Conservation (phyloP, 2,888 invertebrate species). For the Chymomyza caudatula region DNA sequence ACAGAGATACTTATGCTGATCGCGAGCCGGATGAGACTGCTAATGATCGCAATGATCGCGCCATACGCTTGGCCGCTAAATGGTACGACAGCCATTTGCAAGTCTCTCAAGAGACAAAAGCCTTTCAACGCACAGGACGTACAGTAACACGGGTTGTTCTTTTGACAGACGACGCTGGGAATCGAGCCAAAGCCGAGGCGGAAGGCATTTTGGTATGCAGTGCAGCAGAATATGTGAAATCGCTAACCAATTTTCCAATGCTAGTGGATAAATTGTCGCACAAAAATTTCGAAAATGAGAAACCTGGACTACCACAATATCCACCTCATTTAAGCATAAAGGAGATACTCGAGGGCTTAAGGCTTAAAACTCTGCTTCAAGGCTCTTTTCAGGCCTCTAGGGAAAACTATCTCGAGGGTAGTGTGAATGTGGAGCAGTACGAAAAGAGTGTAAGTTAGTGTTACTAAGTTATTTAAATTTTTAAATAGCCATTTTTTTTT, state of each 20-base stretch:
- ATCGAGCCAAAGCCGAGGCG: slow-evolving; percentile 84
- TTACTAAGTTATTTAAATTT: not conserved
- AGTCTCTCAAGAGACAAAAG: slow-evolving; percentile 63
- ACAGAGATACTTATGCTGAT: slow-evolving; percentile 92
- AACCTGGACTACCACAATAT: slow-evolving; percentile 84
- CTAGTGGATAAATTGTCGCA: slow-evolving; percentile 90
- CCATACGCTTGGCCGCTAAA: slow-evolving; percentile 87
- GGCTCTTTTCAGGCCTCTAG: slow-evolving; percentile 91
- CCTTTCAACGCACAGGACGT: slow-evolving; percentile 44
- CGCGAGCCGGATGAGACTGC: slow-evolving; percentile 88
- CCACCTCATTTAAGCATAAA: slow-evolving; percentile 90
- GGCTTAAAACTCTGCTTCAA: slow-evolving; percentile 85
- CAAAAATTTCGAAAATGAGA: slow-evolving; percentile 82
- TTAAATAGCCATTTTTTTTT: not conserved
- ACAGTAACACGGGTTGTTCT: slow-evolving; percentile 83
- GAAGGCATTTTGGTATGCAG: slow-evolving; percentile 85
- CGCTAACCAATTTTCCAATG: slow-evolving; percentile 83
- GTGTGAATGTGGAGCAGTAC: slow-evolving; percentile 87
- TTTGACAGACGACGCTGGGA: slow-evolving; percentile 90
- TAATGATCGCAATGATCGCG: slow-evolving; percentile 95
- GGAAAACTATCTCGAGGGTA: slow-evolving; percentile 96
- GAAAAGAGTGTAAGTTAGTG: slow-evolving; percentile 85
- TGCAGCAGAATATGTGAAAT: slow-evolving; percentile 85
- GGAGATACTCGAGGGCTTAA: slow-evolving; percentile 89
- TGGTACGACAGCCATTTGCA: slow-evolving; percentile 91